These are phyloP conservation scores for Aselliscus stoliczkanus DNA, from an alignment of 2,797 vertebrate genomes.

Conservation along the genomic window DNA sequence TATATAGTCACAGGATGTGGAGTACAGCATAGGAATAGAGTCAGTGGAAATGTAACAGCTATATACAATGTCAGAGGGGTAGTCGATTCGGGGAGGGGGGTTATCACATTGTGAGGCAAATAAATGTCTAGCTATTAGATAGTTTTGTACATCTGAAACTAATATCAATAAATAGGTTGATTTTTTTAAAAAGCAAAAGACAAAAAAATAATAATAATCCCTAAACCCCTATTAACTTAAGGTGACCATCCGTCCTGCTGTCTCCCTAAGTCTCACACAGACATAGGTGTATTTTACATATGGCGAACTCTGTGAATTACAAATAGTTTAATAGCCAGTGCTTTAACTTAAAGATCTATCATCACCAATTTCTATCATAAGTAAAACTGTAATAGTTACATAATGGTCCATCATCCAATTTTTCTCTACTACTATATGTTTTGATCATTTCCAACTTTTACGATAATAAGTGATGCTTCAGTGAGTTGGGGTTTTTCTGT, in stretches of 20 bases:
- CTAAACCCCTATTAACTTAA: not conserved
- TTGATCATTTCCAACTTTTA: not conserved
- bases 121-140: too few species aligned
- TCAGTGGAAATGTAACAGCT: too few species aligned
- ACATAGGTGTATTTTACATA: not conserved
- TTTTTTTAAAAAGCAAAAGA: too few species aligned
- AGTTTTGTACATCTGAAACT: too few species aligned
- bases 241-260: not conserved
- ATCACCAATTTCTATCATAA: not conserved
- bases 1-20: too few species aligned
- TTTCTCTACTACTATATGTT: not conserved
- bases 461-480: not conserved
- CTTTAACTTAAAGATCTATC: not conserved
- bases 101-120: too few species aligned
- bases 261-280: not conserved
- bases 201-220: not conserved
- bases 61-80: too few species aligned
- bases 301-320: not conserved
- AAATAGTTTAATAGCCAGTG: not conserved
- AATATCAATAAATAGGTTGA: too few species aligned
- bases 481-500: not conserved
- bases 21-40: too few species aligned
- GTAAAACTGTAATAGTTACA: not conserved
- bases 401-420: not conserved
- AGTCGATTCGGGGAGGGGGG: too few species aligned